A percentile compares a stretch with the other conserved stretches of the same genome.
These are phyloP conservation scores for Porites divaricata DNA, from an alignment of 92 coral and sea anemone genomes.

Conservation along the genomic window DNA sequence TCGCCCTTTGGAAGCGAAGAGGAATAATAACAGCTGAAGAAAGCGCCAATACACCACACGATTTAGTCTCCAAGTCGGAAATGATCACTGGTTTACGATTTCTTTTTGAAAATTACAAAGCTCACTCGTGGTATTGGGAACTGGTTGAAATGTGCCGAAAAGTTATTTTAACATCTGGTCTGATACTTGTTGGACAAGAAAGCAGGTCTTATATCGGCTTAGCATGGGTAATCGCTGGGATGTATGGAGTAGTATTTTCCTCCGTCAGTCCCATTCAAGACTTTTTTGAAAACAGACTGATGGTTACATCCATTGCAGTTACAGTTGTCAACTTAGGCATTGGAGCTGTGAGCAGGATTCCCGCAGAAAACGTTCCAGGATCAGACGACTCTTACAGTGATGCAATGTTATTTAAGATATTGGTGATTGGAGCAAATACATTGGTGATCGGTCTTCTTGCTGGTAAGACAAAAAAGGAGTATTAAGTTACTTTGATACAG, in stretches of 20 bases:
- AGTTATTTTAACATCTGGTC: conserved; percentile 12
- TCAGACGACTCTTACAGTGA: not conserved
- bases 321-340: conserved; percentile 25
- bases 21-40: not conserved
- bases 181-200: conserved; percentile 9
- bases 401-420: conserved; percentile 1
- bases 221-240: not conserved
- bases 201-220: conserved; percentile 13
- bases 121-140: conserved; percentile 23
- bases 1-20: not conserved
- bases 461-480: not conserved
- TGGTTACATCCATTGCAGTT: conserved; percentile 21
- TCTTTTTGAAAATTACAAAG: conserved; percentile 16
- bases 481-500: no score
- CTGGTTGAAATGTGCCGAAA: conserved; percentile 18
- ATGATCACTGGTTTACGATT: not conserved
- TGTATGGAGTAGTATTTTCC: conserved; percentile 6
- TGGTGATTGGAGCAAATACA: conserved; percentile 20
- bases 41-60: not conserved
- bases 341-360: conserved; percentile 24
- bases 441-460: conserved; percentile 7
- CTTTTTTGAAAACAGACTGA: conserved; percentile 19
- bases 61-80: not conserved
- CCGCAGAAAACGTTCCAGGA: conserved; percentile 11
- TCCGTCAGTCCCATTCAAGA: conserved; percentile 18